Evolutionary conservation across 1,140 invertebrate genomes (phyloP), one percentile per base, ranked within the genome.

Genomic region (Aphelenchoides fujianensis): DNA sequence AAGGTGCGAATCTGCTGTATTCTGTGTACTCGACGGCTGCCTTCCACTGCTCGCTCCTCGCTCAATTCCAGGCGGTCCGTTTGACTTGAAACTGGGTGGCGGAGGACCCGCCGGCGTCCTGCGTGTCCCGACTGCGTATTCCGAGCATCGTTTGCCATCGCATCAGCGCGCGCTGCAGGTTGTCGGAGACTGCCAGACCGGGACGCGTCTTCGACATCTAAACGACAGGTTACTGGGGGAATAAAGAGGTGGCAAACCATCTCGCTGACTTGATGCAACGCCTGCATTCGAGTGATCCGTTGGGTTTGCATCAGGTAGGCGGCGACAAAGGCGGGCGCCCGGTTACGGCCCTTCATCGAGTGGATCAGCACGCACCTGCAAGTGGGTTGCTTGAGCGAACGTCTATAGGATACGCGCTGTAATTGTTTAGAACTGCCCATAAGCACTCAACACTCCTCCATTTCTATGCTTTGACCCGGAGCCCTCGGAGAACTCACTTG

Each of bases 131-230:
- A n/a, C n/a, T n/a, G n/a, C 41, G 59, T 37, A 78, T 78, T 28
- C 76, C 69, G 19, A 82, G 62, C n/a, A 79, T 53, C 48, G 41
- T 81, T 78, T 78, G 76, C 76, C 76, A 78, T 12, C 76, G 79
- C 79, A 82, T 78, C 36, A 78, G 41, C 23, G 76, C 76, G 3
- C 81, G 72, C 37, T 82, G 79, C 23, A 78, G 59, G 30, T 27
- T 78, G 52, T 82, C 79, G n/a, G 76, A 82, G 62, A 78, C 77
- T 35, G 66, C 74, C 37, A 78, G 57, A 23, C 76, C 76, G 5
- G 76, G 76, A n/a, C 76, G 71, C 53, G 64, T 78, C 19, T 74
- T 66, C 27, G 70, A 55, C 79, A 78, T 82, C 76, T 82, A 35
- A 2, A 78, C 35, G 23, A 19, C 9, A 7, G n/a, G n/a, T n/a